Base-by-base conservation (phyloP, 37 sponge, comb jelly and placozoan species). In the Oscarella lobularis region DNA sequence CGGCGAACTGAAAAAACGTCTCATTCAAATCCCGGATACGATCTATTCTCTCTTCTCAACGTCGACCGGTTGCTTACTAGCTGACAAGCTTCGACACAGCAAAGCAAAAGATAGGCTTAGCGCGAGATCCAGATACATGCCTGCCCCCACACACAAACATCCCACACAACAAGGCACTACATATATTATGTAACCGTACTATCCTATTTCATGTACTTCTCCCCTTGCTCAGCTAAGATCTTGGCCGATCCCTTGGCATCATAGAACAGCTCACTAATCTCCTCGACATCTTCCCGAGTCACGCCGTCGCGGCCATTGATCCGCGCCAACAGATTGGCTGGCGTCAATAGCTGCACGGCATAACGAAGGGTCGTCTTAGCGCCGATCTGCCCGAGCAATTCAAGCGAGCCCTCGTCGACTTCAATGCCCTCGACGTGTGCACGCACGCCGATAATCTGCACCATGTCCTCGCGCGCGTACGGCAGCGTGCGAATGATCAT, bases 161-260 rank as follows among this genome's bases (percentile, higher is more conserved):
- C 9, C 60, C 60, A 48, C 60, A 48, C 60, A 48, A 20, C 60
- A 48, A 9, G 20, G 9, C 20, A 27, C 60, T 48, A 20, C 60
- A 48, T 48, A 20, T 48, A 20, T 48, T 48, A 48, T 27, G 20
- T 48, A 9, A 27, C 14, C 27, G 73, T 14, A 70, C 14, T 29
- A 20, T 48, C 31, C 36, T 85, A 97, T 41, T 97, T 85, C 87
- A 97, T 90, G 82, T 90, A 97, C 67, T 93, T 97, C 76, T 90
- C 98, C 6, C 79, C 86, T 27, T 97, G 87, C 39, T 90, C 92
- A 30, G 89, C 87, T 2, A 97, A 76, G 34, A 97, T 81, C 55
- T 93, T 93, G 31, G 98, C 98, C 3, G 98, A 97, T 0, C 89
- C 78, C 67, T 97, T 97, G 0, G 98, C 98, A 75, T 97, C 98